A percentile compares a stretch with the other conserved stretches of the same genome.
These are phyloP conservation scores for Sciaenops ocellatus DNA, from an alignment of 2,797 vertebrate species.

Conservation along the genomic window DNA sequence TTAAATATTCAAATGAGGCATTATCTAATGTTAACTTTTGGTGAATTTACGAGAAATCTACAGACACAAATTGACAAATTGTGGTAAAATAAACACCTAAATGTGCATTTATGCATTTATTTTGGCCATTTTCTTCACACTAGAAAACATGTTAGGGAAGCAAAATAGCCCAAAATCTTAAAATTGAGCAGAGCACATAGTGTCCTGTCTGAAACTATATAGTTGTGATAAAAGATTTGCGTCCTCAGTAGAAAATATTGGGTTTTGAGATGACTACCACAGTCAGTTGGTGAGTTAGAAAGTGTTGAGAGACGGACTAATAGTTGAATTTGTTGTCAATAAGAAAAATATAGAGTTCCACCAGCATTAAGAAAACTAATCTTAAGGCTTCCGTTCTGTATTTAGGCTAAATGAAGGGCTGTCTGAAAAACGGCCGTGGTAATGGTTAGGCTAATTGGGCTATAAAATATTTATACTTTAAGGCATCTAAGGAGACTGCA, in stretches of 20 bases:
- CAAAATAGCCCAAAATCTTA: no score
- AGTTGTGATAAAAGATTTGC: background rate
- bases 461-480: slow-evolving; percentile 42
- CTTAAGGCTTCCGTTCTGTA: background rate
- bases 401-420: background rate
- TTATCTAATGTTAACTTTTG: no score
- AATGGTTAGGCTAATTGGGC: slow-evolving; percentile 3
- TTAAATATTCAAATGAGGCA: no score
- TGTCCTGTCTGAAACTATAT: background rate
- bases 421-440: no score
- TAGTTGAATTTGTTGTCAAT: background rate
- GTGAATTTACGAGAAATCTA: no score
- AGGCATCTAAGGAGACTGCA: slow-evolving; percentile 53
- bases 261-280: background rate
- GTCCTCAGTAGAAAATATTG: background rate
- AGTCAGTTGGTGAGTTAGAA: background rate
- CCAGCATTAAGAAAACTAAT: background rate
- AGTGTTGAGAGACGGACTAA: background rate
- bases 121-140: no score
- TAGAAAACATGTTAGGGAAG: no score
- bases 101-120: no score
- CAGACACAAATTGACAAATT: no score
- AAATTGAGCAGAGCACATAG: no score
- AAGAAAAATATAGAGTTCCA: background rate
- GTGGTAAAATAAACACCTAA: no score